These are phyloP conservation scores for Heliconius melpomene DNA, from an alignment of 1,140 invertebrate species.

Conservation along the genomic window DNA sequence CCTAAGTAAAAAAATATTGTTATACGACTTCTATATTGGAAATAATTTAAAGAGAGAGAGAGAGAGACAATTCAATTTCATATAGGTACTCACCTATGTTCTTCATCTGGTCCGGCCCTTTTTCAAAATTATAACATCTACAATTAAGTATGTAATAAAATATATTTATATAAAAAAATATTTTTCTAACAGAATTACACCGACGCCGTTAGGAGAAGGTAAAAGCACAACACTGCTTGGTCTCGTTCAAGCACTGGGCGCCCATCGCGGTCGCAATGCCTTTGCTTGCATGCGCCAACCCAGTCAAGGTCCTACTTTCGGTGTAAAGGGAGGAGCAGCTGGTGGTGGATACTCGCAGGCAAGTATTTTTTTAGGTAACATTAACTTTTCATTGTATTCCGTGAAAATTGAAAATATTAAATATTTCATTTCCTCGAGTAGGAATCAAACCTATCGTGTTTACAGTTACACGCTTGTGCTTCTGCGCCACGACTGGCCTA, in stretches of 20 bases:
- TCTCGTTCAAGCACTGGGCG: slow-evolving; percentile 94
- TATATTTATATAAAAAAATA: background rate
- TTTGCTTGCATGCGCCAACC: slow-evolving; percentile 99
- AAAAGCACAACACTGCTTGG: slow-evolving; percentile 98
- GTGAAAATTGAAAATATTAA: too few species aligned
- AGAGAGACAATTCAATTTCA: too few species aligned
- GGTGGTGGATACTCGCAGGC: slow-evolving; percentile 95
- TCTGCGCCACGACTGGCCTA: too few species aligned
- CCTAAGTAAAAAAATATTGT: background rate
- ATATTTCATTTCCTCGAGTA: too few species aligned
- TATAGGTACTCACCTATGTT: too few species aligned
- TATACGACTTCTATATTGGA: background rate
- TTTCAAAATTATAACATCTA: too few species aligned
- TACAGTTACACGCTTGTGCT: too few species aligned
- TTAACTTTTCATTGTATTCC: too few species aligned
- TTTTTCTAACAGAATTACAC: slow-evolving; percentile 90
- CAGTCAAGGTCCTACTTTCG: slow-evolving; percentile 99
- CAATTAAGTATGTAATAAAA: too few species aligned
- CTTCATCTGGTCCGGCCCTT: too few species aligned
- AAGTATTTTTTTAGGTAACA: background rate
- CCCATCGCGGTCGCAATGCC: slow-evolving; percentile 92
- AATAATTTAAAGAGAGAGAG: background rate
- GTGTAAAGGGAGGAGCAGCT: slow-evolving; percentile 98
- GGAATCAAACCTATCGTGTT: too few species aligned
- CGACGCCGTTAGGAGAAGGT: slow-evolving; percentile 98